Evolutionary conservation across 2,888 invertebrate genomes (phyloP), one percentile per base, ranked within the genome.

Genomic region (Tenthredo notha): DNA sequence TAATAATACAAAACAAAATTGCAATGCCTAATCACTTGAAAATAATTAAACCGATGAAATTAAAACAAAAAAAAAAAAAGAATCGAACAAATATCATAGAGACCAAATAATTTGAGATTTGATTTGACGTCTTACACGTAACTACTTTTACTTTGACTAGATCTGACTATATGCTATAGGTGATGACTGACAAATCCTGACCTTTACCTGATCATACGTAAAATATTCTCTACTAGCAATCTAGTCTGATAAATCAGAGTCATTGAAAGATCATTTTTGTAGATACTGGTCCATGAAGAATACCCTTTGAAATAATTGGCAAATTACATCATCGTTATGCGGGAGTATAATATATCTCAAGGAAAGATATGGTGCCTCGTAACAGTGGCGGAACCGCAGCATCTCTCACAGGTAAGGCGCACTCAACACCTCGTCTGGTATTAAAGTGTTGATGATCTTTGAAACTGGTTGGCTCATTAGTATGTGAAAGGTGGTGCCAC

Each of bases 401-500:
- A n/a, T 29, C 21, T 80, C 80, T 40, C 33, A 2, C 86, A 87
- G 87, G 87, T 87, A 87, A 86, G 84, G 78, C 84, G 86, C 86
- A 87, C 88, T 89, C 89, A 87, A 89, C 90, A 90, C 90, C 88
- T 90, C 87, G 78, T 89, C 88, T 84, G 25, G 67, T 78, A 72
- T 65, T 65, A 50, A 80, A 75, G 85, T 74, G 89, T 89, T 89
- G 89, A 90, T 89, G 90, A 90, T 89, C 87, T 85, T 88, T 86
- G 86, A 87, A 89, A 88, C 88, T 89, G 87, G 89, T 88, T 54
- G 87, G 89, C 89, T 90, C 89, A 88, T 91, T 90, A 90, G 89
- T 88, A 88, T 87, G 88, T 87, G 90, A 89, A 88, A 88, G 87
- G 87, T 88, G 86, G 86, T 89, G 87, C 90, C 90, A 90, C 90